These are phyloP conservation scores for Hesperia comma DNA, from an alignment of 2,888 invertebrate genomes.

Conservation along the genomic window DNA sequence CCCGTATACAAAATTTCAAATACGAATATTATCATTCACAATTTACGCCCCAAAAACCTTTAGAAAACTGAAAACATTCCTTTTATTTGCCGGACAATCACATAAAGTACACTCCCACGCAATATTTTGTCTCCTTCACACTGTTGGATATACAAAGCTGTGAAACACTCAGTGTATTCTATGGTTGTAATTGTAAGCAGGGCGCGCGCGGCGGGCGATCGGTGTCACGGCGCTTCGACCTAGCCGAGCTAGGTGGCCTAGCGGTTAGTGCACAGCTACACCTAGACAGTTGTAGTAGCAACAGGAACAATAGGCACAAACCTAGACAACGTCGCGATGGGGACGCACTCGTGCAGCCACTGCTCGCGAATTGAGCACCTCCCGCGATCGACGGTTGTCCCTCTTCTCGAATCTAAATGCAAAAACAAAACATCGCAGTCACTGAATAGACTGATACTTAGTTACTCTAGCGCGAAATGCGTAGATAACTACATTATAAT, in stretches of 20 bases:
- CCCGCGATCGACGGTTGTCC: slow-evolving; percentile 53
- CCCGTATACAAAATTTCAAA: too few relatives aligned
- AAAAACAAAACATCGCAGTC: background rate
- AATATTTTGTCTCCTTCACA: background rate
- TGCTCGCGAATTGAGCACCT: slow-evolving; percentile 54
- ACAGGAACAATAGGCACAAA: slow-evolving; percentile 78
- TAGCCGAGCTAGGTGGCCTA: slow-evolving; percentile 45
- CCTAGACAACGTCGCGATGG: slow-evolving; percentile 76
- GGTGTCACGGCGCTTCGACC: slow-evolving; percentile 53
- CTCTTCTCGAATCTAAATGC: slow-evolving; percentile 71
- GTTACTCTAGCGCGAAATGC: too few relatives aligned
- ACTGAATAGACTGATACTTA: too few relatives aligned
- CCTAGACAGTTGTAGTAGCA: slow-evolving; percentile 63
- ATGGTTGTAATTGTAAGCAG: slow-evolving; percentile 49
- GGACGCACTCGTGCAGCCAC: slow-evolving; percentile 70
- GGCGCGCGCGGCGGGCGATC: slow-evolving; percentile 66
- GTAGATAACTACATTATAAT: too few relatives aligned
- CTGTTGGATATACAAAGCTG: background rate
- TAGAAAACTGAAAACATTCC: too few relatives aligned
- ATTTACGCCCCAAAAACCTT: too few relatives aligned
- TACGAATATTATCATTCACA: too few relatives aligned
- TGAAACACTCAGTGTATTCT: background rate
- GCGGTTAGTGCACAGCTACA: slow-evolving; percentile 74
- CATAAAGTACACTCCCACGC: background rate
- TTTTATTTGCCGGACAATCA: too few relatives aligned